phyloP scores from a whole-genome alignment of 2,888 invertebrate genomes.

The Lycocerus yunnanus region DNA sequence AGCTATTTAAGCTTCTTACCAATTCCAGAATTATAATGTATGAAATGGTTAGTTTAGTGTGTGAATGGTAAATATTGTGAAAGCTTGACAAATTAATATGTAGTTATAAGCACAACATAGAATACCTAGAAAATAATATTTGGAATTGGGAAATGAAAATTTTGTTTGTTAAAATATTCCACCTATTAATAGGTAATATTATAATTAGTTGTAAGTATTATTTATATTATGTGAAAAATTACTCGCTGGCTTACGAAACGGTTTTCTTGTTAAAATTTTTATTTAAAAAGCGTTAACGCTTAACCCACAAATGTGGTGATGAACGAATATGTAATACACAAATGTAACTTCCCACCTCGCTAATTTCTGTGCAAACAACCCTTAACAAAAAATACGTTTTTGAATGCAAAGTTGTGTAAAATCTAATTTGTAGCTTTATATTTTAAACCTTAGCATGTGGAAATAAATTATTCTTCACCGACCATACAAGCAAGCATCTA shows the following conservation, averaged over 20 bases:
- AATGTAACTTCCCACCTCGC: background rate
- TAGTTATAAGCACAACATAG: no score
- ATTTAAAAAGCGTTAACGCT: no score
- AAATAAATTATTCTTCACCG: background rate
- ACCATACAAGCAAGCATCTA: background rate
- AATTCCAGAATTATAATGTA: conserved; percentile 1
- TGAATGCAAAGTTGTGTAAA: background rate
- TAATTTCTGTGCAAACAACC: background rate
- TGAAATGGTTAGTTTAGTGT: background rate
- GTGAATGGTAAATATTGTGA: background rate
- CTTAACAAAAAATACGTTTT: background rate
- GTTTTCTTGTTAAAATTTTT: no score
- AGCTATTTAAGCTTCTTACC: conserved; percentile 22
- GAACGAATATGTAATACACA: no score
- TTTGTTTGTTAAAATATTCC: background rate
- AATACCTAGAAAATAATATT: background rate
- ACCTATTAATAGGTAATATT: no score
- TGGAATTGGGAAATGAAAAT: background rate
- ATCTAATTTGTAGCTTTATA: background rate
- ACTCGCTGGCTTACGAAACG: no score
- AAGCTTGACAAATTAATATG: background rate
- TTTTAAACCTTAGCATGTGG: background rate
- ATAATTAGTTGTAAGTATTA: no score
- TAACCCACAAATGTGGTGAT: no score
- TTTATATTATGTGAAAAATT: no score